Base-by-base conservation (phyloP, 2,113 vertebrate species). In the Steatornis caripensis region DNA sequence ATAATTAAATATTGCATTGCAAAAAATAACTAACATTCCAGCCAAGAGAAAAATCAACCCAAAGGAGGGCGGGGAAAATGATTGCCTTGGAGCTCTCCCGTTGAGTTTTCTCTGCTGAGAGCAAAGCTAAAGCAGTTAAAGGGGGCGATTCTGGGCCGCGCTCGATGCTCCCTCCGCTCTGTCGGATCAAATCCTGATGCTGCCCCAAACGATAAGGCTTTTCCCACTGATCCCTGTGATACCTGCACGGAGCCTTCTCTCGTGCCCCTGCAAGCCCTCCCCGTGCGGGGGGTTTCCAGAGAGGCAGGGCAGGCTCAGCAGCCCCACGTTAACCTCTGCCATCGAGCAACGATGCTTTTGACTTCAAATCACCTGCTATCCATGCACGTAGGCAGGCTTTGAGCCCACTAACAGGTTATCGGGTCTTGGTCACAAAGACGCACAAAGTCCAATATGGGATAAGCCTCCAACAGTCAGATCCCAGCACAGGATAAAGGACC, bases 1-100 rank as follows among this genome's bases (percentile, higher is more conserved):
- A 85, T 72, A 95, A 92, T 93, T 97, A 77, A 95, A 79, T 75
- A 79, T 79, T 72, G 48, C 57, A 30, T 79, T 89, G 55, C 10
- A 36, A 62, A 85, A 29, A 77, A 45, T 18, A 58, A 45, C 9
- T 51, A 75, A 49, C 9, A 10, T 43, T 78, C 51, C 69, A 83
- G 32, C 53, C 66, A 75, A 53, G 37, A 83, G 71, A 76, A 93
- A 75, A 91, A 70, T 20, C 64, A 90, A 4, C 46, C 14, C 9
- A 0, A n/a, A 84, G 30, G 48, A 60, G 12, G n/a, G 37, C 1
- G 23, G n/a, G 61, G 46, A 11, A 81, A 70, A 49, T 4, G 11
- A 57, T 12, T 45, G 48, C 36, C 70, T 36, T 37, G 45, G 48
- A 65, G 71, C 14, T 65, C 62, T 26, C 36, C 27, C 0, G 0